Evolutionary conservation across 2,113 vertebrate species (phyloP).

Genomic region (Calypte anna): DNA sequence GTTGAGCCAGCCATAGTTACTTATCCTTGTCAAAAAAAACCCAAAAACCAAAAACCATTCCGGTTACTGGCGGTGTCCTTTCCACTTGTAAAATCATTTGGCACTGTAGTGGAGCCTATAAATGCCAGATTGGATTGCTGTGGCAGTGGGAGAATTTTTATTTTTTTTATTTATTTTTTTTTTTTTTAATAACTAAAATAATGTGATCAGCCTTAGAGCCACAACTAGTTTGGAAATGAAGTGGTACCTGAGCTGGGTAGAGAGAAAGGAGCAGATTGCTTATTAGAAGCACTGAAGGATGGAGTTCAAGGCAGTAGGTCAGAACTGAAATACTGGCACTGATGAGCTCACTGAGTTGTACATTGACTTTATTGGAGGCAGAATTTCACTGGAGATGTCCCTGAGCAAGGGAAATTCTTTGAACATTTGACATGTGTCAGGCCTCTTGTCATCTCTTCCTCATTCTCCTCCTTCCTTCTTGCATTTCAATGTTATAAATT

Average conservation of each 20-base stretch:
- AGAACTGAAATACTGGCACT: background rate
- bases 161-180: background rate
- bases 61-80: background rate
- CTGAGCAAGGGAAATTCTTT: slow-evolving; percentile 35
- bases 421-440: background rate
- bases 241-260: background rate
- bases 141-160: background rate
- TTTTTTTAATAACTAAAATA: background rate
- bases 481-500: slow-evolving; percentile 43
- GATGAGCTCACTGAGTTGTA: background rate
- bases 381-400: slow-evolving; percentile 29
- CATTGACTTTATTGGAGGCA: background rate
- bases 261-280: background rate
- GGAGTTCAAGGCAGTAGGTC: background rate
- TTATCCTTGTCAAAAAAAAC: background rate
- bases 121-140: background rate
- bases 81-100: background rate
- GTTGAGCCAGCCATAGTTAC: background rate
- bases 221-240: background rate
- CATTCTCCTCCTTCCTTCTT: slow-evolving; percentile 18
- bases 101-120: background rate
- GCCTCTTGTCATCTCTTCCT: slow-evolving; percentile 15
- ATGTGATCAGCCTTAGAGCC: background rate
- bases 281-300: background rate
- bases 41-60: background rate